Conservation (phyloP, 1,140 invertebrate species). For the Leguminivora glycinivorella region DNA sequence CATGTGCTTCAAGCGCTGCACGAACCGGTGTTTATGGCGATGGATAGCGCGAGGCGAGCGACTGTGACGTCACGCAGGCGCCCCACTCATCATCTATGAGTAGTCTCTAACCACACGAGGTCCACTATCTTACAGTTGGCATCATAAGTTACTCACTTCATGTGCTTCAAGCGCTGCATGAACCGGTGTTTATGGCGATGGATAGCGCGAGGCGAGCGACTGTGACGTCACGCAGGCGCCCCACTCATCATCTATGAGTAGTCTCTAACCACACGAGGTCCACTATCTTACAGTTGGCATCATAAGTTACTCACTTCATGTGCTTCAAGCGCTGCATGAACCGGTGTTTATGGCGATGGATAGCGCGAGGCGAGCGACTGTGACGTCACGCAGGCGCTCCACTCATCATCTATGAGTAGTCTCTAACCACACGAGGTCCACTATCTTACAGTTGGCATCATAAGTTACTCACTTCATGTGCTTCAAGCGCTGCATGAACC, state of each 20-base stretch:
- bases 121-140: too few species aligned
- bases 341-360: constrained; percentile 95
- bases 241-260: too few species aligned
- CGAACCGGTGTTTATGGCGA: constrained; percentile 96
- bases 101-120: neutral
- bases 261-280: too few species aligned
- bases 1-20: constrained; percentile 97
- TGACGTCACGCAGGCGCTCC: too few species aligned
- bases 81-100: too few species aligned
- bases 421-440: neutral
- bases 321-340: too few species aligned
- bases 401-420: too few species aligned
- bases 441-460: too few species aligned
- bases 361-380: constrained; percentile 77
- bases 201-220: constrained; percentile 80
- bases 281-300: too few species aligned
- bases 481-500: constrained; percentile 96
- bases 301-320: too few species aligned
- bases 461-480: constrained; percentile 87
- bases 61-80: too few species aligned
- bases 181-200: constrained; percentile 97
- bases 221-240: too few species aligned
- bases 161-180: constrained; percentile 97
- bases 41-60: constrained; percentile 84
- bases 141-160: constrained; percentile 81